Evolutionary conservation across 2,797 vertebrate species (phyloP), one percentile per base, ranked within the genome.

Genomic region (Xerus rutilus): DNA sequence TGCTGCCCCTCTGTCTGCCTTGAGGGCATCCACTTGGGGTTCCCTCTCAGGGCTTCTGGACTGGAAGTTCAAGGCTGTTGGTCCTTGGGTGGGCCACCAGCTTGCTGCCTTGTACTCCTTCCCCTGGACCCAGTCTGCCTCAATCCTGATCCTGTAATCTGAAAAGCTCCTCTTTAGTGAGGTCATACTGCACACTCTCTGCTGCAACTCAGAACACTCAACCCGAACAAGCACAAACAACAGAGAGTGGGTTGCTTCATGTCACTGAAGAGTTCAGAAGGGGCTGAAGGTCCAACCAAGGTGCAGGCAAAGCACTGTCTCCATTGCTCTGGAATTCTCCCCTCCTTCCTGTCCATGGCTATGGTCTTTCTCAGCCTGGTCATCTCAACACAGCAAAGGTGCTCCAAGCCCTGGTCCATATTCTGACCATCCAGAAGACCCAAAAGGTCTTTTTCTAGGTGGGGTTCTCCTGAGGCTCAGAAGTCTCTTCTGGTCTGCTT

Each of bases 101-200:
- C n/a, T 35, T 91, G 65, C 39, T 78, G 54, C 64, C 49, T 90
- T 49, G 15, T 43, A 18, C 57, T 94, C 65, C 67, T 86, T 92
- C 81, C 39, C 21, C 23, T 88, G 69, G 43, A 70, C 65, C 21
- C 45, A 73, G 67, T 52, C 43, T 87, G 76, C 84, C 35, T 76
- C 45, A 30, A 65, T 65, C 81, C 43, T 82, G 43, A 92, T 28
- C 13, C 54, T 52, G 47, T n/a, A 77, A 64, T 25, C 25, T 45
- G 72, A 76, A 73, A 95, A 95, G 52, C 92, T 92, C n/a, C 35
- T 86, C 57, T 91, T 57, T 59, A 54, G 54, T 88, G 73, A 96
- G 67, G 70, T 93, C 72, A 92, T 39, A 57, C 65, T 67, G 35
- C 73, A 18, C 73, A 32, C 8, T 91, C 73, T 87, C 49, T 73